A percentile compares a stretch with the other conserved stretches of the same genome.
Evolutionary conservation across 1,140 invertebrate genomes (phyloP).

Genomic region (Pogonus chalceus): DNA sequence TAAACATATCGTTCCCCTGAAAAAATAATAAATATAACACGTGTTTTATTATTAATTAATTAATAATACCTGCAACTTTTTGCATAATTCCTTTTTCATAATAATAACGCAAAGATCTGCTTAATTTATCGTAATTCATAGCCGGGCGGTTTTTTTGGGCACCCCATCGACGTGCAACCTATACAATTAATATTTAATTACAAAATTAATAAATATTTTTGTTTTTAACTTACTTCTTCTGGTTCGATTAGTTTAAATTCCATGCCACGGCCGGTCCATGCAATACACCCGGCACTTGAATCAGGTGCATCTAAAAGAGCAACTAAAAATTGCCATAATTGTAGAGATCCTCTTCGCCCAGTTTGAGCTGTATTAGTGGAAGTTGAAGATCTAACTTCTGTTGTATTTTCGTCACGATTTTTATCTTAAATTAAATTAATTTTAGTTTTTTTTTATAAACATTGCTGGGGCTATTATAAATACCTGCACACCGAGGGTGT

Average conservation of each 20-base stretch:
- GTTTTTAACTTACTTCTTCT: constrained; percentile 59
- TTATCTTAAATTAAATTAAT: neutral
- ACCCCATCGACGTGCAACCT: constrained; percentile 75
- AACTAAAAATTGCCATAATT: constrained; percentile 91
- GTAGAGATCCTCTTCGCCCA: constrained; percentile 68
- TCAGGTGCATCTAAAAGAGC: constrained; percentile 75
- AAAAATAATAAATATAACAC: constrained; percentile 20
- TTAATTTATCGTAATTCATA: constrained; percentile 96
- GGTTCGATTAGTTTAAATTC: constrained; percentile 93
- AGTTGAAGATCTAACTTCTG: neutral
- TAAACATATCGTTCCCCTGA: constrained; percentile 89
- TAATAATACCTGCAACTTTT: constrained; percentile 74
- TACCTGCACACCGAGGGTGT: neutral
- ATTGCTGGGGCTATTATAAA: too few relatives aligned
- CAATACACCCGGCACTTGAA: constrained; percentile 75
- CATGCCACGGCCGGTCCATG: constrained; percentile 90
- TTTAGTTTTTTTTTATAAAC: neutral
- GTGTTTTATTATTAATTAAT: neutral
- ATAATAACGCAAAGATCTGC: constrained; percentile 85
- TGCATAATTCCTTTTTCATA: constrained; percentile 99
- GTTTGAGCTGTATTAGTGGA: constrained; percentile 24
- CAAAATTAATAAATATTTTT: neutral
- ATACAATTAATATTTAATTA: constrained; percentile 9
- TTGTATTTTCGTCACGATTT: neutral
- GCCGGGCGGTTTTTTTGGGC: constrained; percentile 83